Evolutionary conservation across 2,797 vertebrate genomes (phyloP).

Genomic region (Crocidura indochinensis): DNA sequence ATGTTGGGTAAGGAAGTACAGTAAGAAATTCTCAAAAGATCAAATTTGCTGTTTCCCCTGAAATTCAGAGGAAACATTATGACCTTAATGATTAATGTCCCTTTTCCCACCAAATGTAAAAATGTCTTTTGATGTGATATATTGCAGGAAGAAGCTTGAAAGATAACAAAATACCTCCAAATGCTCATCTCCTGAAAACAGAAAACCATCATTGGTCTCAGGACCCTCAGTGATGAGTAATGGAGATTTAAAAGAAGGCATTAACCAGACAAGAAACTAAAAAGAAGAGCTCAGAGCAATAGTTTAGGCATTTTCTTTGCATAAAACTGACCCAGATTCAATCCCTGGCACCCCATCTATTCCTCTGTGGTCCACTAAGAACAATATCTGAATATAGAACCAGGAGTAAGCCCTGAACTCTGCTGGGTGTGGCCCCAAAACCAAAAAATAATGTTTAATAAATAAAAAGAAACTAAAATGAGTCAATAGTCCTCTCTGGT

Average conservation of each 20-base stretch:
- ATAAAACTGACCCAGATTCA: too few relatives aligned
- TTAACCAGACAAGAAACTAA: background rate
- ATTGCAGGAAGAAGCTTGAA: background rate
- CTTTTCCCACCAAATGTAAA: background rate
- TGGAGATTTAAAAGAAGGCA: conserved; percentile 4
- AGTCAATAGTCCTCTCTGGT: too few relatives aligned
- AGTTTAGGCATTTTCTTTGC: too few relatives aligned
- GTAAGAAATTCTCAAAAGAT: background rate
- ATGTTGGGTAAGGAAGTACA: background rate
- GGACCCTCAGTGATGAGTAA: background rate
- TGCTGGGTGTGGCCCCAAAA: too few relatives aligned
- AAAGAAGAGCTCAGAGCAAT: too few relatives aligned
- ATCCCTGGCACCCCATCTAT: too few relatives aligned
- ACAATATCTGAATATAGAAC: too few relatives aligned
- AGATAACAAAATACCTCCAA: background rate
- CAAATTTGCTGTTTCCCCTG: background rate
- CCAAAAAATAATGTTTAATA: background rate
- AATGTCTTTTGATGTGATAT: background rate
- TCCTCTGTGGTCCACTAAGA: too few relatives aligned
- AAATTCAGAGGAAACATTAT: background rate
- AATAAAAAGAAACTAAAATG: background rate
- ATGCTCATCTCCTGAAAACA: background rate
- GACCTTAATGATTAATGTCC: background rate
- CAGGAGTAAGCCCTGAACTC: too few relatives aligned
- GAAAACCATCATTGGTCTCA: conserved; percentile 1